A percentile compares a stretch with the other conserved stretches of the same genome.
Evolutionary conservation across 2,113 vertebrate genomes (phyloP).

Genomic region (Ivindomyrus marchei): DNA sequence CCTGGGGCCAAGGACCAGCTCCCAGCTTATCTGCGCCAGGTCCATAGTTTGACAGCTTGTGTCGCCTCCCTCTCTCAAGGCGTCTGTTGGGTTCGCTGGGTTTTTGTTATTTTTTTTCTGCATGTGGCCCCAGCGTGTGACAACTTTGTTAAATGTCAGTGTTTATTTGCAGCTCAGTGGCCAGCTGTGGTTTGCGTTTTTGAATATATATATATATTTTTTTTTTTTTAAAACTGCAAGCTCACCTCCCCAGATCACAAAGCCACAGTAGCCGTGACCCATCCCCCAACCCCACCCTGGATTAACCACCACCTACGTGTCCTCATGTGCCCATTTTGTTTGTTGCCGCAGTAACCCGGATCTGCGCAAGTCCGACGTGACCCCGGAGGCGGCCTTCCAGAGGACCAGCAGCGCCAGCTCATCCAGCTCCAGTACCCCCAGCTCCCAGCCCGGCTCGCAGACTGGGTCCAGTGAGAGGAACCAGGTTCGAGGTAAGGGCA

Average conservation of each 20-base stretch:
- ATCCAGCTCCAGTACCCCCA: constrained; percentile 89
- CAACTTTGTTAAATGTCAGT: neutral
- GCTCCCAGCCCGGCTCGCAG: constrained; percentile 72
- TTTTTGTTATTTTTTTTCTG: neutral
- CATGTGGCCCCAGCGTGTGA: neutral
- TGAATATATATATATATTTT: no score
- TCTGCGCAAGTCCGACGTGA: constrained; percentile 75
- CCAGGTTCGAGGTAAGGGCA: constrained; percentile 68
- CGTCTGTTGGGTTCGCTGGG: neutral
- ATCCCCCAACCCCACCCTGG: neutral
- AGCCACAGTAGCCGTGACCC: neutral
- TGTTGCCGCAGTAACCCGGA: constrained; percentile 75
- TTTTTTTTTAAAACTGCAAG: neutral
- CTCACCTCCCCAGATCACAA: neutral
- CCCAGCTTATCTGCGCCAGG: constrained; percentile 84
- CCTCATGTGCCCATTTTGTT: neutral
- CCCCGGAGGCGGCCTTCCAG: constrained; percentile 79
- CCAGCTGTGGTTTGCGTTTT: neutral
- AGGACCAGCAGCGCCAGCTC: constrained; percentile 92
- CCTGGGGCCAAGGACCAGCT: constrained; percentile 68
- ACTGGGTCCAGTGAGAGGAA: constrained; percentile 73
- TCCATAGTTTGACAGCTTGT: constrained; percentile 35
- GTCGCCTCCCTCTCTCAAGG: neutral
- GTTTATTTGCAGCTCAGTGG: neutral
- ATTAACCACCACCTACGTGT: neutral